Evolutionary conservation across 2,888 invertebrate species (phyloP).

Genomic region (Zygothrica quintamaculata): DNA sequence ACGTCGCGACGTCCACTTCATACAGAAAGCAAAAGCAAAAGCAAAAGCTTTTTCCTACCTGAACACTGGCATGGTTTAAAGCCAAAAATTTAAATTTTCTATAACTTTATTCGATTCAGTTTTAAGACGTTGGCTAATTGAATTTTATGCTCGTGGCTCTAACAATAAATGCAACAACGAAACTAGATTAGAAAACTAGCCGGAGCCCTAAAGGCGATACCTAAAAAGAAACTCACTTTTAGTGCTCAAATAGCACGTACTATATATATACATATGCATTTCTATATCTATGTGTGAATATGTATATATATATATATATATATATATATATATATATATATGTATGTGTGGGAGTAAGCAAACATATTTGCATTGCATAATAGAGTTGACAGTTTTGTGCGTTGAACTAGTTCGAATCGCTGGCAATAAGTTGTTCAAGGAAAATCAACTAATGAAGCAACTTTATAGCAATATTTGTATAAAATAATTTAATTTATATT

Average conservation of each 20-base stretch:
- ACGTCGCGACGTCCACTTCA: conserved; percentile 50
- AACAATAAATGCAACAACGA: conserved; percentile 44
- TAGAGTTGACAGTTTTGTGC: conserved; percentile 31
- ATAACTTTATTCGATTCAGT: conserved; percentile 6
- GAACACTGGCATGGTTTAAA: conserved; percentile 38
- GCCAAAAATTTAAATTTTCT: conserved; percentile 31
- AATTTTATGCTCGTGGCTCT: conserved; percentile 49
- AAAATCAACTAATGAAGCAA: conserved; percentile 7
- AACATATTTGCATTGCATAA: conserved; percentile 36
- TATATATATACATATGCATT: background rate
- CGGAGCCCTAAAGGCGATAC: conserved; percentile 20
- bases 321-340: conserved; percentile 23
- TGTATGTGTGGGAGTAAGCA: conserved; percentile 6
- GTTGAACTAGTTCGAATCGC: conserved; percentile 16
- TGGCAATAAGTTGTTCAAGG: conserved; percentile 1
- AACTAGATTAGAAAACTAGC: conserved; percentile 65
- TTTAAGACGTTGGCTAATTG: conserved; percentile 69
- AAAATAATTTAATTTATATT: too few species aligned
- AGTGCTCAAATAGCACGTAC: conserved; percentile 58
- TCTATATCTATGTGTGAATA: background rate
- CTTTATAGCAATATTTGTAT: too few species aligned
- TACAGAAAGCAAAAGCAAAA: too few species aligned
- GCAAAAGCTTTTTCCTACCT: conserved; percentile 13
- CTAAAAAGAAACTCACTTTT: conserved; percentile 49
- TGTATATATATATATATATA: conserved; percentile 5